phyloP scores from a whole-genome alignment of 2,888 invertebrate species.

The Caenorhabditis sulstoni region DNA sequence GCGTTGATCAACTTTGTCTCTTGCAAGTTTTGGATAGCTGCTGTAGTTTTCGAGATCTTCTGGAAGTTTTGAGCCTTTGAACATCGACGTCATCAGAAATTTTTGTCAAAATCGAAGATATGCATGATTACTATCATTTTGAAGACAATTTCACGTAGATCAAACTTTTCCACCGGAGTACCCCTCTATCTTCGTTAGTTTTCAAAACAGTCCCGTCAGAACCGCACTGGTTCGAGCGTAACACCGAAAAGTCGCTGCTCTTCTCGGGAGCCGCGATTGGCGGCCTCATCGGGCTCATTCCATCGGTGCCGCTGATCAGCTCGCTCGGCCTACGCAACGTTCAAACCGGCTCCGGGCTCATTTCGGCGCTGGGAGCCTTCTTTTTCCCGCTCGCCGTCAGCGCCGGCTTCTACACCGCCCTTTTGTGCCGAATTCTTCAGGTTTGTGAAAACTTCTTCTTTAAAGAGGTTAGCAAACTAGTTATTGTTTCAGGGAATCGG shows the following conservation, averaged over 20 bases:
- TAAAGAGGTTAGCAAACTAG: too few relatives aligned
- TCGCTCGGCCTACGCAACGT: conserved; percentile 50
- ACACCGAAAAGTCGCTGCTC: conserved; percentile 49
- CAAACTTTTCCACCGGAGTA: too few relatives aligned
- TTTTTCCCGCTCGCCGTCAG: conserved; percentile 58
- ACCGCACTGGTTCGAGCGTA: conserved; percentile 59
- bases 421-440: conserved; percentile 51
- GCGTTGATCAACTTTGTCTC: background rate
- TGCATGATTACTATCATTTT: too few relatives aligned
- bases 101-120: too few relatives aligned
- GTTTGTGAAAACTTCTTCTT: background rate
- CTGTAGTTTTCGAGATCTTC: background rate
- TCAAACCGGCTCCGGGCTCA: conserved; percentile 45
- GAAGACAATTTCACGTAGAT: too few relatives aligned
- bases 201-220: too few relatives aligned
- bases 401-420: conserved; percentile 50
- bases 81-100: too few relatives aligned
- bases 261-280: conserved; percentile 61
- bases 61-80: too few relatives aligned
- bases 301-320: conserved; percentile 45
- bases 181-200: too few relatives aligned
- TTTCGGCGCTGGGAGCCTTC: conserved; percentile 52
- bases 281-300: conserved; percentile 58
- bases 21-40: background rate
- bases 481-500: conserved; percentile 42